Percentiles rank a stretch among this genome's conserved stretches.
phyloP scores from a whole-genome alignment of 2,113 vertebrate species.

The Laticauda colubrina region DNA sequence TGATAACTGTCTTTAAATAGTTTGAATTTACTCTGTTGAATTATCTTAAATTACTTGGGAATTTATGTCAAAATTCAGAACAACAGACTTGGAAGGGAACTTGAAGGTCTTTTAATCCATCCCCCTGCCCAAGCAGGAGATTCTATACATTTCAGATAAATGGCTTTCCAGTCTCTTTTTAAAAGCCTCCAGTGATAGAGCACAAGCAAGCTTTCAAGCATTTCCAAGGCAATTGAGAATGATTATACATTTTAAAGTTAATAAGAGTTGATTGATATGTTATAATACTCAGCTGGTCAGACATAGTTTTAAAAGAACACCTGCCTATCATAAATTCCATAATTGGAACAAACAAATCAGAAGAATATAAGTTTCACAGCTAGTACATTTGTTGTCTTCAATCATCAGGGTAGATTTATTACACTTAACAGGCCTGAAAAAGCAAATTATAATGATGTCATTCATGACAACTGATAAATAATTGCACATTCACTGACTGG shows the following conservation, averaged over 20 bases:
- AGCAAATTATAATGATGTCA: constrained; percentile 7
- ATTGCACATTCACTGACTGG: neutral
- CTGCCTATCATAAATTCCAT: neutral
- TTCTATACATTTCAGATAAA: neutral
- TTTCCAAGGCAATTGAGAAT: neutral
- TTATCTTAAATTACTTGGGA: neutral
- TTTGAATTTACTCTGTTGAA: neutral
- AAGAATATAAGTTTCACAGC: constrained; percentile 5
- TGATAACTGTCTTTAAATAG: neutral
- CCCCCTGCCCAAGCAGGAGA: neutral
- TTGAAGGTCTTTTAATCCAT: neutral
- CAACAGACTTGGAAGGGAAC: neutral
- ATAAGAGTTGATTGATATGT: neutral
- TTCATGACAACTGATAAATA: neutral
- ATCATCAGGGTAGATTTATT: neutral
- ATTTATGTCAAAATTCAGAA: neutral
- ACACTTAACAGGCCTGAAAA: fast-evolving
- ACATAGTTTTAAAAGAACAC: fast-evolving
- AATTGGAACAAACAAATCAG: constrained; percentile 15
- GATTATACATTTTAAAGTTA: neutral
- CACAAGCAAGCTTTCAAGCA: neutral
- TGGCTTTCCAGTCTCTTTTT: neutral
- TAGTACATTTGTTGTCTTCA: fast-evolving
- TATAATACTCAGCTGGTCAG: fast-evolving
- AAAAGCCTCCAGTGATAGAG: neutral